Conservation (phyloP, 2,113 vertebrate species). For the Bubo scandiacus region DNA sequence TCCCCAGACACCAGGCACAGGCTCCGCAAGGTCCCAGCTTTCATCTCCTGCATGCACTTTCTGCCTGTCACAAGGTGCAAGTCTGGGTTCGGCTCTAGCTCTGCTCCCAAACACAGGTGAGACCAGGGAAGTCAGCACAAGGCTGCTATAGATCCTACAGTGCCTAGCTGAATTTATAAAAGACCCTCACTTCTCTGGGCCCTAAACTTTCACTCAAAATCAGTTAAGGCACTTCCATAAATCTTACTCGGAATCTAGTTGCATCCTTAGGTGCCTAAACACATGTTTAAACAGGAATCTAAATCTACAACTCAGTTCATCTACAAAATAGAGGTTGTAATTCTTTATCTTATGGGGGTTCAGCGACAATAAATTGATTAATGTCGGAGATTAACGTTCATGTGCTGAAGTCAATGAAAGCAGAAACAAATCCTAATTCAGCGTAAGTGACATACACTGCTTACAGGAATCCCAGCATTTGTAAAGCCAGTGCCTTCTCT, state of each 20-base stretch:
- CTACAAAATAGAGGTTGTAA: neutral
- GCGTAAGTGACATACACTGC: neutral
- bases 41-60: neutral
- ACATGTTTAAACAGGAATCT: neutral
- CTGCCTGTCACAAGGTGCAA: neutral
- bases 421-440: constrained; percentile 37
- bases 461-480: neutral
- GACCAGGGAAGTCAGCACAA: accelerated
- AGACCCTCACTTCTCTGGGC: neutral
- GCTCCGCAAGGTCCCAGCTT: neutral
- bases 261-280: neutral
- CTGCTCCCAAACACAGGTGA: neutral
- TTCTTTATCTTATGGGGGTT: neutral
- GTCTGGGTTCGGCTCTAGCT: neutral
- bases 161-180: neutral
- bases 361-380: neutral
- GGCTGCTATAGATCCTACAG: neutral
- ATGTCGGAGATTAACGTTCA: neutral
- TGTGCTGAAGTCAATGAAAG: neutral
- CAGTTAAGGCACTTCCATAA: constrained; percentile 12
- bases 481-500: neutral
- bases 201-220: neutral
- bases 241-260: neutral
- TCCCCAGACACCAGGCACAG: accelerated
- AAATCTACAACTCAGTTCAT: neutral